Percentiles rank a stretch among this genome's conserved stretches.
Conservation (phyloP, 2,888 invertebrate species). For the Chloromyia formosa region DNA sequence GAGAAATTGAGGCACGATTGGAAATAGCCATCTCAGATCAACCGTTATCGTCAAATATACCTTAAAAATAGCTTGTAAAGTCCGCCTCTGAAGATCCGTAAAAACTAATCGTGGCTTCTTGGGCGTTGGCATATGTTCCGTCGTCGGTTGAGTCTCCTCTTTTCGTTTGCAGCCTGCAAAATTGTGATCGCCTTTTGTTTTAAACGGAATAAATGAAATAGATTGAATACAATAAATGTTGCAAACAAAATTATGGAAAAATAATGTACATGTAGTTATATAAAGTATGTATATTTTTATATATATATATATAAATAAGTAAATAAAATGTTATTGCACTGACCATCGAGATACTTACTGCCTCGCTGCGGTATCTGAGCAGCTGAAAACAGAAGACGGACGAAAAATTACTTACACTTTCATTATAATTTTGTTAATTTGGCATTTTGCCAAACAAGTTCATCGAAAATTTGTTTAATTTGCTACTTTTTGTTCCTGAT, state of each 20-base stretch:
- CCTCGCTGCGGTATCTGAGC: slow-evolving; percentile 73
- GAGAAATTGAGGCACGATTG: background rate
- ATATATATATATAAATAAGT: too few relatives aligned
- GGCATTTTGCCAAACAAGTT: too few relatives aligned
- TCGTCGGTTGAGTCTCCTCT: slow-evolving; percentile 83
- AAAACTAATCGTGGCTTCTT: slow-evolving; percentile 99
- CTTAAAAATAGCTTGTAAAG: slow-evolving; percentile 99
- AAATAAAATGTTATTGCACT: too few relatives aligned
- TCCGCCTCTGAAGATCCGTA: slow-evolving; percentile 99
- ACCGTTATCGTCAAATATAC: slow-evolving; percentile 65
- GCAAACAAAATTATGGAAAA: background rate
- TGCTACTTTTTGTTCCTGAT: too few relatives aligned
- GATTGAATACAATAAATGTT: too few relatives aligned
- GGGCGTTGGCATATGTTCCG: slow-evolving; percentile 88
- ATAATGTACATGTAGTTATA: background rate
- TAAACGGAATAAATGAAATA: background rate
- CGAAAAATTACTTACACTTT: too few relatives aligned
- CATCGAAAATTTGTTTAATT: too few relatives aligned
- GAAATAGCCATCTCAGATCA: too few relatives aligned
- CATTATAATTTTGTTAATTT: too few relatives aligned
- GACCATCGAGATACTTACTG: slow-evolving; percentile 73
- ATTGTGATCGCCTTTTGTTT: slow-evolving; percentile 47
- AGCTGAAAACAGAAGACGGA: slow-evolving; percentile 50
- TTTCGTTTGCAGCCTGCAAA: slow-evolving; percentile 91
- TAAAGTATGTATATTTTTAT: too few relatives aligned